Evolutionary conservation across 2,113 vertebrate species (phyloP).

Genomic region (Numida meleagris): DNA sequence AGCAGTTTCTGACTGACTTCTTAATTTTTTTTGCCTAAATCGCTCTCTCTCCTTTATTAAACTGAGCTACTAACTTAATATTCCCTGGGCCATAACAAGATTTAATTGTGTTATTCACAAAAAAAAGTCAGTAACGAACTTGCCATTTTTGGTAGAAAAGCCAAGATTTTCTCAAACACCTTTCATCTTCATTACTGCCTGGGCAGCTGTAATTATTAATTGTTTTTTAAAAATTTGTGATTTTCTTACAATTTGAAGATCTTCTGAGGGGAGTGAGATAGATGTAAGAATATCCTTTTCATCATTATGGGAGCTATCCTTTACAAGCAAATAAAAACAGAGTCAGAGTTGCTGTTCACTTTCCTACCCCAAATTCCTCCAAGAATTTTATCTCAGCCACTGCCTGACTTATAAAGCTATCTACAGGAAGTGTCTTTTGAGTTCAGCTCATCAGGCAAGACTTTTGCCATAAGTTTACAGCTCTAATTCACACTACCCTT

Average conservation of each 20-base stretch:
- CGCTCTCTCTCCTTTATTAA: neutral
- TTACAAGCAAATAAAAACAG: neutral
- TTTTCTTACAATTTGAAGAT: neutral
- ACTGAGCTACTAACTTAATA: neutral
- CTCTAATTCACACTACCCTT: neutral
- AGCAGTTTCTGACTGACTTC: neutral
- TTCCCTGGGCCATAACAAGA: neutral
- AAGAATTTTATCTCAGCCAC: neutral
- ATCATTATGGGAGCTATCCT: neutral
- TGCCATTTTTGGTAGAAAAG: neutral
- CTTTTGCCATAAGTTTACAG: neutral
- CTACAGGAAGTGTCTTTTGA: slow-evolving; percentile 27
- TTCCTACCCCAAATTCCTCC: neutral
- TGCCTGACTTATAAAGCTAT: neutral
- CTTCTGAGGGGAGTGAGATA: neutral
- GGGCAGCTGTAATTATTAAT: neutral
- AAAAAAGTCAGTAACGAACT: neutral
- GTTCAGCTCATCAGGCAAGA: neutral
- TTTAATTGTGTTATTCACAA: neutral
- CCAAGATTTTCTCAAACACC: neutral
- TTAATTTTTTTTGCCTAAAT: neutral
- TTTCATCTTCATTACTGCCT: neutral
- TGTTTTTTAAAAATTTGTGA: neutral
- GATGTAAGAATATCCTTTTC: neutral
- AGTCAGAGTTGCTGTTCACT: neutral